These are phyloP conservation scores for Automeris io DNA, from an alignment of 2,888 invertebrate species.

Conservation along the genomic window DNA sequence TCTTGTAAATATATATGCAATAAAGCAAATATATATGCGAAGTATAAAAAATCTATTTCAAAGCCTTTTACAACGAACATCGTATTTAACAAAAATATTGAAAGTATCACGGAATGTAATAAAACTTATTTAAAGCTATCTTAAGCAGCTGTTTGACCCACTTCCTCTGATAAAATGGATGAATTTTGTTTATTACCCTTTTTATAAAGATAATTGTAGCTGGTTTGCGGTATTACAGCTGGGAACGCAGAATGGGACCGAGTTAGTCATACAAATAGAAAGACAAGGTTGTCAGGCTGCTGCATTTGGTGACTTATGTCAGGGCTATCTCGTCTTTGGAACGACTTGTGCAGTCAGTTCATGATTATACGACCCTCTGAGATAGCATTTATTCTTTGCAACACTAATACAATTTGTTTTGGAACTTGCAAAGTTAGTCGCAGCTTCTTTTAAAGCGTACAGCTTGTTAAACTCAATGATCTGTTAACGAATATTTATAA, in stretches of 20 bases:
- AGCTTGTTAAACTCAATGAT: constrained; percentile 49
- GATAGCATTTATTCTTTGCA: constrained; percentile 45
- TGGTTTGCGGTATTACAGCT: constrained; percentile 33
- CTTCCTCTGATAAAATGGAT: not conserved
- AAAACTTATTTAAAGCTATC: not conserved
- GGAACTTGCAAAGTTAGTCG: constrained; percentile 33
- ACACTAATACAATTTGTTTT: constrained; percentile 24
- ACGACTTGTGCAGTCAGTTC: constrained; percentile 27
- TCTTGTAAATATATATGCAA: no score
- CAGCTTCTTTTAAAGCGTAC: constrained; percentile 36
- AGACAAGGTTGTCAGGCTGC: constrained; percentile 66
- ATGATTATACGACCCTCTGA: constrained; percentile 32
- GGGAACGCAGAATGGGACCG: constrained; percentile 27
- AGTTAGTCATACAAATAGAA: constrained; percentile 56
- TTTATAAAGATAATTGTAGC: constrained; percentile 31
- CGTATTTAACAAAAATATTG: no score
- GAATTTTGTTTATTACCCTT: constrained; percentile 8
- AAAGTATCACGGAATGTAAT: not conserved
- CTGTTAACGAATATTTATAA: no score
- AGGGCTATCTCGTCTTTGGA: constrained; percentile 56
- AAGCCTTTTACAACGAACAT: no score
- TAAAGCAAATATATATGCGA: no score
- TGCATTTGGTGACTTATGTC: constrained; percentile 72
- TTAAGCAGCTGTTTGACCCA: not conserved
- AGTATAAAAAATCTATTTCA: no score